These are phyloP conservation scores for Itoplectis maculator DNA, from an alignment of 2,888 invertebrate species.

Conservation along the genomic window DNA sequence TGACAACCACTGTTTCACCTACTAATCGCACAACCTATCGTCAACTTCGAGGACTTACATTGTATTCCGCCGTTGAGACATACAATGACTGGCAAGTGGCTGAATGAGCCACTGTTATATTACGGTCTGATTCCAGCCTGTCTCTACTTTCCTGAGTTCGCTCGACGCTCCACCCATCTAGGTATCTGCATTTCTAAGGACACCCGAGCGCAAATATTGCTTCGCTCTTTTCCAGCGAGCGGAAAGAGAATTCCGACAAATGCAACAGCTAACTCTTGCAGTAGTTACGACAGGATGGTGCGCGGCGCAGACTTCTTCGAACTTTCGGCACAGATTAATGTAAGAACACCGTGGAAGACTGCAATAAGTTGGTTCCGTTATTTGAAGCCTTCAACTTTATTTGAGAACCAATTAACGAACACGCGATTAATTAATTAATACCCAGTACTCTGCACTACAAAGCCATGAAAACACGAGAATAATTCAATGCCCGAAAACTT, in stretches of 20 bases:
- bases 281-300: slow-evolving; percentile 65
- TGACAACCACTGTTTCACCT: background rate
- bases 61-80: slow-evolving; percentile 43
- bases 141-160: slow-evolving; percentile 3
- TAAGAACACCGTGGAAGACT: slow-evolving; percentile 2
- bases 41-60: background rate
- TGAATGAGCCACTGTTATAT: slow-evolving; percentile 14
- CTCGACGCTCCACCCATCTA: background rate
- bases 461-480: too few relatives aligned
- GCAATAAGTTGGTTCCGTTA: background rate
- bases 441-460: background rate
- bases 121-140: slow-evolving; percentile 30
- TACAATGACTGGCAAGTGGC: slow-evolving; percentile 46
- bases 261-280: slow-evolving; percentile 51
- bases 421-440: slow-evolving; percentile 33
- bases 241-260: background rate
- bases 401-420: background rate
- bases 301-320: slow-evolving; percentile 27
- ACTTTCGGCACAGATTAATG: slow-evolving; percentile 51
- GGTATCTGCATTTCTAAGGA: slow-evolving; percentile 18
- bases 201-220: slow-evolving; percentile 38
- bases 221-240: slow-evolving; percentile 13
- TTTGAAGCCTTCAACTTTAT: slow-evolving; percentile 17
- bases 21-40: background rate
- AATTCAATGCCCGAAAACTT: too few relatives aligned